A percentile compares a stretch with the other conserved stretches of the same genome.
Conservation (phyloP, 1,140 invertebrate genomes). For the Muscidifurax raptorellus region DNA sequence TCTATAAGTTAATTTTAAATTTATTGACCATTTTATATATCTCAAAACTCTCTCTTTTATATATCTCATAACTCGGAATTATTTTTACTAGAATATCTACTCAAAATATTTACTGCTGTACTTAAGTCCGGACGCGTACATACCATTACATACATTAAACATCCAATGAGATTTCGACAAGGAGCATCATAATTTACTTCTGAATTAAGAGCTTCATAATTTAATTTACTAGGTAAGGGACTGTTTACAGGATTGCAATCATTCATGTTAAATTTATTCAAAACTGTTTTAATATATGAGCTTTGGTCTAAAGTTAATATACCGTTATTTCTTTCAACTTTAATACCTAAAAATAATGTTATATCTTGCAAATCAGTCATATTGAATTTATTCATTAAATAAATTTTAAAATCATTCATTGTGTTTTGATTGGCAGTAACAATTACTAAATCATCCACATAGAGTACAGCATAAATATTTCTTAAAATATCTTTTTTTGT, state of each 20-base stretch:
- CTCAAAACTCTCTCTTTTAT: background rate
- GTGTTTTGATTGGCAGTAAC: too few species aligned
- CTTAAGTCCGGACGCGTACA: too few species aligned
- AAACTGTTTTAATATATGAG: too few species aligned
- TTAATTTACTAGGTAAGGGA: conserved; percentile 38
- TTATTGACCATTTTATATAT: conserved; percentile 37
- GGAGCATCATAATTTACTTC: conserved; percentile 37
- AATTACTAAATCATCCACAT: too few species aligned
- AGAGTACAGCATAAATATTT: too few species aligned
- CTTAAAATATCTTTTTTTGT: too few species aligned
- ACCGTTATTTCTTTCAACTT: too few species aligned
- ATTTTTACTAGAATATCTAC: conserved; percentile 36
- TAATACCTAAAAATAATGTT: background rate
- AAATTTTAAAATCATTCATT: too few species aligned
- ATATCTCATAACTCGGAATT: conserved; percentile 31
- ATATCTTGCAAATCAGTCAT: background rate
- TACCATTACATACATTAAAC: too few species aligned
- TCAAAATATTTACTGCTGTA: too few species aligned
- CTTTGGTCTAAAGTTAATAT: too few species aligned
- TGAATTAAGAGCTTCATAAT: conserved; percentile 41
- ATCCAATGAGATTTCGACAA: too few species aligned
- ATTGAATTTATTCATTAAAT: conserved; percentile 50
- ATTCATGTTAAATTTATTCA: conserved; percentile 48
- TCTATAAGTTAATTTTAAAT: conserved; percentile 36
- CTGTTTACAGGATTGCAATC: conserved; percentile 40